Evolutionary conservation across 2,888 invertebrate genomes (phyloP).

Genomic region (Ophioninae sp.): DNA sequence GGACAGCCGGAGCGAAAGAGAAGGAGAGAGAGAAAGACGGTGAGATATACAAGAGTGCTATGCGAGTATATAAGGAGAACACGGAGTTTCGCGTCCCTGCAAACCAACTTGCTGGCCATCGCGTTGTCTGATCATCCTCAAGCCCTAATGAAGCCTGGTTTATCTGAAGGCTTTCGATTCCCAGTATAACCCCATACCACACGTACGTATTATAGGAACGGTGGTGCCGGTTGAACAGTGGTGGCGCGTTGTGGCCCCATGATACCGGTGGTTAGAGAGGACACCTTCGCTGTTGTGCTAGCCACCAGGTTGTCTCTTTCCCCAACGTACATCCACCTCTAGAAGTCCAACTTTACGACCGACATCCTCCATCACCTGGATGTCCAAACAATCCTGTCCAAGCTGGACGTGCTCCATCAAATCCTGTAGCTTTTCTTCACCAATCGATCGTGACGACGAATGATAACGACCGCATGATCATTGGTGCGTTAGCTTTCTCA

Average conservation of each 20-base stretch:
- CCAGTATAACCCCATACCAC: slow-evolving; percentile 80
- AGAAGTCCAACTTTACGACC: slow-evolving; percentile 71
- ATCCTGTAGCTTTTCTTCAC: background rate
- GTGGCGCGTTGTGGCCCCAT: slow-evolving; percentile 55
- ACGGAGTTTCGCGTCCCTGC: slow-evolving; percentile 54
- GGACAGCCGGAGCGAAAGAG: slow-evolving; percentile 35
- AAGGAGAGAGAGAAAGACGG: slow-evolving; percentile 40
- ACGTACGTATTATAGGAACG: slow-evolving; percentile 67
- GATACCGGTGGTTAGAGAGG: slow-evolving; percentile 73
- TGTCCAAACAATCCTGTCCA: background rate
- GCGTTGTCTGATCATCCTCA: slow-evolving; percentile 81
- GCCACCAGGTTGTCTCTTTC: slow-evolving; percentile 61
- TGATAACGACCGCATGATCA: background rate
- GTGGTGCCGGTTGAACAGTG: slow-evolving; percentile 48
- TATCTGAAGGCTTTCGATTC: slow-evolving; percentile 81
- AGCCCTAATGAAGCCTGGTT: slow-evolving; percentile 81
- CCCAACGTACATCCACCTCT: slow-evolving; percentile 76
- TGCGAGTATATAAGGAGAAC: slow-evolving; percentile 41
- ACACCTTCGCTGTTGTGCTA: slow-evolving; percentile 79
- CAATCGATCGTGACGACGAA: background rate
- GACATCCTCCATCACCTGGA: background rate
- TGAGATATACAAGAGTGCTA: slow-evolving; percentile 64
- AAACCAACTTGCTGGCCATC: slow-evolving; percentile 73
- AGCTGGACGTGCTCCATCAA: background rate
- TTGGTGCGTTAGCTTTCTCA: background rate